Conservation (phyloP, 1,140 invertebrate genomes). For the Pseudomyrmex concolor region DNA sequence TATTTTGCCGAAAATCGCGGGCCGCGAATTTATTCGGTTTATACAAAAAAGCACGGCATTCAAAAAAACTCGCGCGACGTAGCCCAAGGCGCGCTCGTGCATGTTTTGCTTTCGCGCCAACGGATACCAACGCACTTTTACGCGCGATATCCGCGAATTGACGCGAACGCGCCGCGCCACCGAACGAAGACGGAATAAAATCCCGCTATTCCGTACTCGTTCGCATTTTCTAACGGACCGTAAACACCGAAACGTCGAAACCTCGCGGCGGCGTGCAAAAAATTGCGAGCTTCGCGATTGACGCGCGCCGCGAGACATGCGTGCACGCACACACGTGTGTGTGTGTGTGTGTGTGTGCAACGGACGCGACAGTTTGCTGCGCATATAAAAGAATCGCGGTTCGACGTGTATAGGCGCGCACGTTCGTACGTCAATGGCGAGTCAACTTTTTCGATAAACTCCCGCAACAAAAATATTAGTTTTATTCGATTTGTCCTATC, state of each 20-base stretch:
- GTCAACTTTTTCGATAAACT: not conserved
- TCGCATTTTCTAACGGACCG: conserved; percentile 44
- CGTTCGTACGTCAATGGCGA: not conserved
- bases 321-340: not conserved
- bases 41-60: conserved; percentile 17
- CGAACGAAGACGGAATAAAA: conserved; percentile 53
- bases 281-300: conserved; percentile 34
- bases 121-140: conserved; percentile 33
- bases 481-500: not conserved
- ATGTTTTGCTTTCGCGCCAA: conserved; percentile 38
- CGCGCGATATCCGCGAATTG: conserved; percentile 48
- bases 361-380: not conserved
- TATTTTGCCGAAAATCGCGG: not conserved
- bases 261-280: conserved; percentile 42
- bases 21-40: conserved; percentile 26
- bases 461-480: not conserved
- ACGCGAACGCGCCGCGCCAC: conserved; percentile 26
- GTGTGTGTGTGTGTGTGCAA: not conserved
- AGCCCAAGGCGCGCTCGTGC: conserved; percentile 43
- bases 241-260: conserved; percentile 16
- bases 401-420: not conserved
- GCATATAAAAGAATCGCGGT: not conserved
- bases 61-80: conserved; percentile 12
- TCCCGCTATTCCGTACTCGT: conserved; percentile 10
- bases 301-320: conserved; percentile 41